Percentiles rank a stretch among this genome's conserved stretches.
Evolutionary conservation across 2,797 vertebrate species (phyloP).

Genomic region (Pangasius larnaudii): DNA sequence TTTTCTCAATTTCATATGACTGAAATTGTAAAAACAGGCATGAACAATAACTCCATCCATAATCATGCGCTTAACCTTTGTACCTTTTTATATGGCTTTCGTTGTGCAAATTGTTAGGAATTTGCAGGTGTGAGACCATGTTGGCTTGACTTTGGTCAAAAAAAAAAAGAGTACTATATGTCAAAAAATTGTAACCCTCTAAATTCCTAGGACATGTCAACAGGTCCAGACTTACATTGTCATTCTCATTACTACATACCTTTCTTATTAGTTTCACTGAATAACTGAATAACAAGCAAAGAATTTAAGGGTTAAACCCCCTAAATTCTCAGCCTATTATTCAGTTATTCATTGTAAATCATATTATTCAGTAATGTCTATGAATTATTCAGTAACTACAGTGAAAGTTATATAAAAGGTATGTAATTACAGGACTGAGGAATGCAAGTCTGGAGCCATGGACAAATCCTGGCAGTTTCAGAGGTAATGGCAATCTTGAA

Average conservation of each 20-base stretch:
- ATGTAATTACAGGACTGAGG: slow-evolving; percentile 14
- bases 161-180: background rate
- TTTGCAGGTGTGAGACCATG: background rate
- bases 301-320: background rate
- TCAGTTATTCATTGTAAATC: slow-evolving; percentile 27
- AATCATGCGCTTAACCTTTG: background rate
- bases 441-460: slow-evolving; percentile 2
- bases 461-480: slow-evolving; percentile 3
- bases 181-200: background rate
- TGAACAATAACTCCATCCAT: background rate
- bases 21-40: background rate
- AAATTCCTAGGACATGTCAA: background rate
- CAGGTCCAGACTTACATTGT: slow-evolving; percentile 9
- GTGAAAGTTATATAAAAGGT: slow-evolving; percentile 20
- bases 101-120: background rate
- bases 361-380: slow-evolving; percentile 15
- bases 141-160: background rate
- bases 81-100: slow-evolving; percentile 2
- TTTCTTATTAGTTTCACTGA: slow-evolving; percentile 6
- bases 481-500: background rate
- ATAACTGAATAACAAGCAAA: slow-evolving; percentile 4
- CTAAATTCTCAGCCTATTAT: slow-evolving; percentile 11
- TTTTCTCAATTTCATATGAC: background rate
- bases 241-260: slow-evolving; percentile 23
- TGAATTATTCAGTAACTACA: slow-evolving; percentile 18